Evolutionary conservation across 2,113 vertebrate species (phyloP), one percentile per base, ranked within the genome.

Genomic region (Phylloscopus whistleri): DNA sequence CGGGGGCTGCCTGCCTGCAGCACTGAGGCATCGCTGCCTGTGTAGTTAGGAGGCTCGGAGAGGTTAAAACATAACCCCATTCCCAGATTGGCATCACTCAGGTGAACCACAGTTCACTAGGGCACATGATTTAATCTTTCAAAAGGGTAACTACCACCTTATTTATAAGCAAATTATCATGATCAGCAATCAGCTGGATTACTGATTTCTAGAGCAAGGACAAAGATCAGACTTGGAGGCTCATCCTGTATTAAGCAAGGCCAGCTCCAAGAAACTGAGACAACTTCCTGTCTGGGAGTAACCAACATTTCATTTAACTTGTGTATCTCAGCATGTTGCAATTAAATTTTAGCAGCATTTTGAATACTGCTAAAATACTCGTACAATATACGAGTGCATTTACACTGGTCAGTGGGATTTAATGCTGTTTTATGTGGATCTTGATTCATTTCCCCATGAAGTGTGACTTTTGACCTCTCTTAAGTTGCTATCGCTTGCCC

Each of bases 21-120:
- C 56, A 5, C 52, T 6, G 75, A 18, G 55, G 17, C 46, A 22
- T 26, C 9, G 1, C 43, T 48, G 62, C 26, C 2, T 11, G 26
- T 5, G 0, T 9, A 2, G 46, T 37, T n/a, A 14, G 76, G 37
- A 26, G 66, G 12, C 7, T 31, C 3, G 0, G 5, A 27, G 31
- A 55, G 52, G 39, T 55, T 44, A 21, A 72, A 58, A 16, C 17
- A n/a, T 27, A 49, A 6, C 46, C 67, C 63, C 22, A 0, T 62
- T 84, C 28, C 26, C 37, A 35, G 33, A 3, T 52, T 52, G 35
- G 46, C 76, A 70, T 81, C 20, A 3, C 21, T 43, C 39, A 1
- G 28, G 24, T 52, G 79, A 68, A 46, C 39, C 17, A 4, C 52
- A 30, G 59, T 48, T 64, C 49, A 5, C 62, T 18, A 9, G 39